phyloP scores from a whole-genome alignment of 2,888 invertebrate genomes.

The Exocentrus adspersus region DNA sequence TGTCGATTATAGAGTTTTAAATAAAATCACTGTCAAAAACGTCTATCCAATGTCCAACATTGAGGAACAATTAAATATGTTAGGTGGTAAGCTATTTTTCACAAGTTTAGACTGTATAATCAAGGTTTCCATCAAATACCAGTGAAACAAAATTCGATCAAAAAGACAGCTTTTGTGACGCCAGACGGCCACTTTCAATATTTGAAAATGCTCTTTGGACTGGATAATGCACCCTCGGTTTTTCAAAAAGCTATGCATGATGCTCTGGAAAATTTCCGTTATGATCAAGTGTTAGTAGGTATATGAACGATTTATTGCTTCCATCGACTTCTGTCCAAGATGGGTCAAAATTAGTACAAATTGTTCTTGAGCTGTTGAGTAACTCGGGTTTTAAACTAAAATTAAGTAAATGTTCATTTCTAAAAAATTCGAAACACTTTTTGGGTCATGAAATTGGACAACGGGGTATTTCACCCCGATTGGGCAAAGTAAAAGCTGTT shows the following conservation, averaged over 20 bases:
- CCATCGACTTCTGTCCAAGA: background rate
- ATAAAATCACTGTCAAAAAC: no score
- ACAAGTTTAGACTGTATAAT: no score
- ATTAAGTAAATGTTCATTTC: background rate
- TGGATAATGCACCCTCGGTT: background rate
- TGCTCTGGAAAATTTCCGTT: background rate
- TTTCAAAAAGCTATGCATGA: constrained; percentile 1
- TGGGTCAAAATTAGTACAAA: background rate
- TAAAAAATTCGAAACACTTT: background rate
- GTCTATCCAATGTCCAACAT: no score
- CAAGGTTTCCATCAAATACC: background rate
- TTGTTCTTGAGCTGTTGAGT: background rate
- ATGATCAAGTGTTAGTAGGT: background rate
- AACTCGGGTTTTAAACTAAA: background rate
- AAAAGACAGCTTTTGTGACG: background rate
- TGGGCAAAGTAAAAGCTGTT: background rate
- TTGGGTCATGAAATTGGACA: background rate
- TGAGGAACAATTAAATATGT: no score
- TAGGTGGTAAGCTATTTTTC: no score
- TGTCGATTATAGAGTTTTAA: no score
- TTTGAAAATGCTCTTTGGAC: background rate
- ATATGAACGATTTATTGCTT: background rate
- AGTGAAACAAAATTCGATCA: background rate
- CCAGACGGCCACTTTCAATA: background rate
- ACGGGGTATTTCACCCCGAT: background rate